These are phyloP conservation scores for Thermophis baileyi DNA, from an alignment of 2,113 vertebrate species.

Conservation along the genomic window DNA sequence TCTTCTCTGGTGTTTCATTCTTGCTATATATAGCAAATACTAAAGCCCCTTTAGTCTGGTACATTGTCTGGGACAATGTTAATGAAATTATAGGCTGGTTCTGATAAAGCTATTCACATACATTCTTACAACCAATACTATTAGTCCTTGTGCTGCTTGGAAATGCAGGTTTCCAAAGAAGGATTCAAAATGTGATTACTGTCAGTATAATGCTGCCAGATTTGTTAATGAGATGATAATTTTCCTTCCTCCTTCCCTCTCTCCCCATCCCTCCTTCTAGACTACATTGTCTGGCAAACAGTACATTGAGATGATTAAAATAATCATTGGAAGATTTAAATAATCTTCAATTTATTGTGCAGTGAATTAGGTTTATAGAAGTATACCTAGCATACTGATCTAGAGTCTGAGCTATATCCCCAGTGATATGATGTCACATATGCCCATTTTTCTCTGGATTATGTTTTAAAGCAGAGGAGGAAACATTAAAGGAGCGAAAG, in stretches of 20 bases:
- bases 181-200: constrained; percentile 69
- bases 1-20: constrained; percentile 44
- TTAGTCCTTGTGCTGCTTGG: constrained; percentile 66
- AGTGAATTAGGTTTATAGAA: constrained; percentile 44
- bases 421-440: background rate
- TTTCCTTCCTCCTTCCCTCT: constrained; percentile 26
- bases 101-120: constrained; percentile 51
- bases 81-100: constrained; percentile 57
- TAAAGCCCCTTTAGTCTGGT: background rate
- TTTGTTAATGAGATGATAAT: constrained; percentile 68
- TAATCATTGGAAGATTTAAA: constrained; percentile 34
- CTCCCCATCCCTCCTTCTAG: constrained; percentile 46
- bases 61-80: constrained; percentile 43
- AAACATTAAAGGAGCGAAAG: background rate
- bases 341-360: constrained; percentile 45
- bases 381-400: constrained; percentile 31
- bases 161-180: constrained; percentile 65
- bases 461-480: background rate
- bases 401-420: background rate
- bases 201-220: constrained; percentile 57
- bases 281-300: constrained; percentile 59
- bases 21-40: constrained; percentile 54
- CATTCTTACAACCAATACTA: constrained; percentile 55
- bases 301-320: constrained; percentile 59
- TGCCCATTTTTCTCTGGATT: background rate